Evolutionary conservation across 2,888 invertebrate species (phyloP), one percentile per base, ranked within the genome.

Genomic region (Camptogramma bilineatum): DNA sequence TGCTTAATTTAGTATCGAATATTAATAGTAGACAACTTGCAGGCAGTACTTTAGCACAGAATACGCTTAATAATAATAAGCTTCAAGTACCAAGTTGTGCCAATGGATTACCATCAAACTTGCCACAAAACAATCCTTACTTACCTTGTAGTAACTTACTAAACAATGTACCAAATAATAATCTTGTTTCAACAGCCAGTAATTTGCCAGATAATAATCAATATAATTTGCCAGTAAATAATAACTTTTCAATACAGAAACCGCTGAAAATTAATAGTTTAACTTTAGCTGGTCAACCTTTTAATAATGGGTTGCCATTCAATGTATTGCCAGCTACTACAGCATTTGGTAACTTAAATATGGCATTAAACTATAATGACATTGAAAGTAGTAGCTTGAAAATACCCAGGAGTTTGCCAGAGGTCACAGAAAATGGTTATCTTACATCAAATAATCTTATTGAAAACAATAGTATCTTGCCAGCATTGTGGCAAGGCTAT

Each of bases 41-140:
- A 0, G 71, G 58, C 10, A 75, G 72, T 58, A 21, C 4, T 18
- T 34, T 47, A 13, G 34, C 62, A 10, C 70, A 68, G 47, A 63
- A 57, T 19, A 28, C 42, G 21, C 21, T 9, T 0, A 56, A 31
- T 34, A 50, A 42, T 18, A 28, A 50, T 34, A 56, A 48, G n/a
- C 13, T 53, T 8, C 47, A 60, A 48, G 50, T 51, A 18, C 42
- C 48, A 52, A 58, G 51, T 28, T 39, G 34, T 39, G 34, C 1
- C 13, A 52, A 62, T 47, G 51, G 24, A 4, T 13, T 57, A n/a
- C 47, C 18, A 21, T n/a, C 55, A 31, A 52, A 54, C 31, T 21
- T 64, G 13, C 18, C 18, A 55, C 10, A 34, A 42, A 64, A 46
- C 17, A 52, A 34, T 39, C 47, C 42, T 21, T 52, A 42, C 24